Base-by-base conservation (phyloP, 2,113 vertebrate species). In the Casuarius casuarius region DNA sequence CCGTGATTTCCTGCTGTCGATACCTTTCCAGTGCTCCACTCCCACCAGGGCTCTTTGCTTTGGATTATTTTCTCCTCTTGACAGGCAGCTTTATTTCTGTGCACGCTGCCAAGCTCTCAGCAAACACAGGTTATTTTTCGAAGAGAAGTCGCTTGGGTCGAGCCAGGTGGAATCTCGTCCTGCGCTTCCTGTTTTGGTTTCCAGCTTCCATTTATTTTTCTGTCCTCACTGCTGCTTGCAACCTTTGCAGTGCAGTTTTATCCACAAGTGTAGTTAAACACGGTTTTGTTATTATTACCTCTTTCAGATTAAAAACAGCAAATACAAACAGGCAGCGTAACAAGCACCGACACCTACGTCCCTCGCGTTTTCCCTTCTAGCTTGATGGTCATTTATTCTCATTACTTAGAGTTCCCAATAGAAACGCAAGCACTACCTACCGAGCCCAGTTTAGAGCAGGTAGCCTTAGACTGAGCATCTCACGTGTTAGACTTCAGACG, bases 151-250 rank as follows among this genome's bases (percentile, higher is more conserved):
- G 13, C 84, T 42, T 13, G n/a, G 81, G 22, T 11, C 4, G 19
- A 42, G 66, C 71, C 91, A 72, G 62, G 51, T 49, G 67, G 21
- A 18, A 48, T 16, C 54, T 58, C 61, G 29, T 2, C 40, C 56
- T 10, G 12, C 44, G 4, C 12, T 90, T 95, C 92, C 94, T 61
- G 52, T 75, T 90, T 90, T 91, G 65, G 75, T 86, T 91, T 33
- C 96, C 94, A 93, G 58, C 48, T 94, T 76, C 92, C 85, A 90
- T 75, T 56, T 18, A 7, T 93, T 85, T 90, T 92, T 62, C 77
- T 56, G 35, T 18, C 44, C 77, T 42, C 3, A 0, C n/a, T 49
- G 9, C 58, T 23, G 23, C 75, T 58, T 21, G 22, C 21, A 70
- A 58, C 66, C 65, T 29, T 58, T 29, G 52, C 48, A 6, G 4